Conservation (phyloP, 2,797 vertebrate species). For the Fringilla coelebs region DNA sequence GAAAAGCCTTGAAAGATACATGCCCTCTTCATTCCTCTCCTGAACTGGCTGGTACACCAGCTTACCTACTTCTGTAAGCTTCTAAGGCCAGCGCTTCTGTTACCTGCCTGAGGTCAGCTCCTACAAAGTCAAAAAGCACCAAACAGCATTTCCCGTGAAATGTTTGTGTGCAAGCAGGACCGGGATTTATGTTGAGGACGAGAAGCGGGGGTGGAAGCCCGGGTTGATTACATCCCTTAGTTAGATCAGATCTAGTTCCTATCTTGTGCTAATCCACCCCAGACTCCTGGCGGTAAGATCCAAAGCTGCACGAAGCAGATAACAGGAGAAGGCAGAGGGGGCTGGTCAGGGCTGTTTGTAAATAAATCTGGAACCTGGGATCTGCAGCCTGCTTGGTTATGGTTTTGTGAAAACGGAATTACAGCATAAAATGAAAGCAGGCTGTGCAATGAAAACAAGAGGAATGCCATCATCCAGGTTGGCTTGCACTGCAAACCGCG, state of each 20-base stretch:
- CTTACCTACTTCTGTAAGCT: not conserved
- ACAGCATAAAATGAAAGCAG: conserved; percentile 66
- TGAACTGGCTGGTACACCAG: not conserved
- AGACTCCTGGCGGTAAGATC: conserved; percentile 29
- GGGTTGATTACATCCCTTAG: not conserved
- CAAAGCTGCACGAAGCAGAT: conserved; percentile 44
- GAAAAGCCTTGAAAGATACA: accelerated
- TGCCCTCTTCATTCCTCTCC: not conserved
- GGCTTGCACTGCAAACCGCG: conserved; percentile 58
- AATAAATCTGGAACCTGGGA: conserved; percentile 60
- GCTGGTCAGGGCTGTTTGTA: conserved; percentile 48
- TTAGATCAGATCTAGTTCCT: conserved; percentile 27
- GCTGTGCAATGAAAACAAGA: conserved; percentile 45
- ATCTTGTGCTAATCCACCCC: conserved; percentile 45
- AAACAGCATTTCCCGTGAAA: not conserved
- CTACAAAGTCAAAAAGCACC: not conserved
- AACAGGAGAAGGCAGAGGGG: conserved; percentile 7
- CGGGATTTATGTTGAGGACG: not conserved
- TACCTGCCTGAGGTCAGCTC: not conserved
- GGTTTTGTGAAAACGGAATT: conserved; percentile 47
- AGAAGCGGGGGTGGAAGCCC: not conserved
- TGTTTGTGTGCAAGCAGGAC: not conserved
- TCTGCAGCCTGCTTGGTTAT: conserved; percentile 37
- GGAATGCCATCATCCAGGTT: conserved; percentile 63
- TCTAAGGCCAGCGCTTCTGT: not conserved